Conservation (phyloP, 2,797 vertebrate genomes). For the Chelmon rostratus region DNA sequence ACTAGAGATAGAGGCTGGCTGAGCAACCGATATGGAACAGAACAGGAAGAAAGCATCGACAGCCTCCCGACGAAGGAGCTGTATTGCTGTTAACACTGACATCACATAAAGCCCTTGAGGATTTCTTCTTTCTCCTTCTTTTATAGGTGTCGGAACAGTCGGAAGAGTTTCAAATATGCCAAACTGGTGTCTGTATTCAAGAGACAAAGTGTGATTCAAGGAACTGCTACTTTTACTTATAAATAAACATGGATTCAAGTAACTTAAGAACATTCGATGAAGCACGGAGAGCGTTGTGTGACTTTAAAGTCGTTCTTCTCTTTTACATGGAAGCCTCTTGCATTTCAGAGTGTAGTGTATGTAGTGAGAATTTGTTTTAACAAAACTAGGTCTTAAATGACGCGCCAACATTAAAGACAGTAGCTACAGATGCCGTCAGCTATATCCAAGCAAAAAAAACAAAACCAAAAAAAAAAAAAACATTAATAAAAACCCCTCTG, state of each 20-base stretch:
- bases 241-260: constrained; percentile 83
- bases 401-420: constrained; percentile 18
- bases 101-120: constrained; percentile 79
- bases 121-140: constrained; percentile 51
- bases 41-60: constrained; percentile 65
- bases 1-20: constrained; percentile 51
- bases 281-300: constrained; percentile 2
- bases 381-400: constrained; percentile 30
- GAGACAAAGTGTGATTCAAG: constrained; percentile 26
- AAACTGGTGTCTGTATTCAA: constrained; percentile 4
- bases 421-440: constrained; percentile 7
- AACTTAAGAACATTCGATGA: constrained; percentile 74
- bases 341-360: constrained; percentile 55
- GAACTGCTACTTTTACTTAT: constrained; percentile 64
- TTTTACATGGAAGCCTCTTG: constrained; percentile 31
- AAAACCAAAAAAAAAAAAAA: constrained; percentile 8
- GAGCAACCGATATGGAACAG: constrained; percentile 7
- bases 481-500: neutral
- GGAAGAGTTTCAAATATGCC: constrained; percentile 27
- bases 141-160: constrained; percentile 55
- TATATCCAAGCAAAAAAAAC: neutral
- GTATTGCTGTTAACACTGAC: constrained; percentile 80
- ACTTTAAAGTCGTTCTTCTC: constrained; percentile 1
- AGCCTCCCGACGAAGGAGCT: constrained; percentile 29
- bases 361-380: constrained; percentile 14